phyloP scores from a whole-genome alignment of 2,797 vertebrate species.

The Spinibarbus caldwelli region DNA sequence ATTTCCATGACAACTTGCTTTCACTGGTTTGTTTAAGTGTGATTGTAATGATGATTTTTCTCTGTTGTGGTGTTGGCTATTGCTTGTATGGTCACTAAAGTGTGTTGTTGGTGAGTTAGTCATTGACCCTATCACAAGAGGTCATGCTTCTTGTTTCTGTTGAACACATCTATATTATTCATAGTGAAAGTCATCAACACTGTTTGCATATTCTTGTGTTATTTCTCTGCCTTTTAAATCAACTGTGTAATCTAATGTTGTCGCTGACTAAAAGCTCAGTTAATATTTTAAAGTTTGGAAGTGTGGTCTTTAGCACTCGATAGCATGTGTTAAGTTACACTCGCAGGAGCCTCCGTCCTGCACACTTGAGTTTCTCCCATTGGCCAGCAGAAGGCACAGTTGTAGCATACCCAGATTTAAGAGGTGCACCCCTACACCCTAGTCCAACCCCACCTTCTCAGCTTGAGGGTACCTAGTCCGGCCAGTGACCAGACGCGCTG shows the following conservation, averaged over 20 bases:
- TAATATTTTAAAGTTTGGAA: constrained; percentile 56
- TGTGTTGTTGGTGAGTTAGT: background rate
- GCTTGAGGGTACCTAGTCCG: constrained; percentile 33
- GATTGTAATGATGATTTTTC: constrained; percentile 31
- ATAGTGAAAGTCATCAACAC: background rate
- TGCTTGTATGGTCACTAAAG: background rate
- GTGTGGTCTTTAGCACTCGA: constrained; percentile 40
- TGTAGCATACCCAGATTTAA: constrained; percentile 62
- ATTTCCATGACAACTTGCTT: constrained; percentile 52
- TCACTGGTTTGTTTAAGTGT: constrained; percentile 32
- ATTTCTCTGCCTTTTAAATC: background rate
- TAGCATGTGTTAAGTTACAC: constrained; percentile 35
- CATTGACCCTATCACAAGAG: constrained; percentile 11
- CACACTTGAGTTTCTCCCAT: constrained; percentile 60
- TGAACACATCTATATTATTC: constrained; percentile 11
- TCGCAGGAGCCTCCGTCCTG: background rate
- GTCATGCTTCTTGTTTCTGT: background rate
- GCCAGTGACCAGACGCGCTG: constrained; percentile 39
- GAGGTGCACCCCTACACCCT: constrained; percentile 53
- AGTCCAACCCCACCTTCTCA: constrained; percentile 37
- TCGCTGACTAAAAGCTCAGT: constrained; percentile 49
- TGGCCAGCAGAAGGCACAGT: constrained; percentile 79
- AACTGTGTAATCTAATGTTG: constrained; percentile 32
- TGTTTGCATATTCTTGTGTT: background rate
- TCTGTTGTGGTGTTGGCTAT: background rate